phyloP scores from a whole-genome alignment of 2,113 vertebrate genomes.

The Sylvietta virens region DNA sequence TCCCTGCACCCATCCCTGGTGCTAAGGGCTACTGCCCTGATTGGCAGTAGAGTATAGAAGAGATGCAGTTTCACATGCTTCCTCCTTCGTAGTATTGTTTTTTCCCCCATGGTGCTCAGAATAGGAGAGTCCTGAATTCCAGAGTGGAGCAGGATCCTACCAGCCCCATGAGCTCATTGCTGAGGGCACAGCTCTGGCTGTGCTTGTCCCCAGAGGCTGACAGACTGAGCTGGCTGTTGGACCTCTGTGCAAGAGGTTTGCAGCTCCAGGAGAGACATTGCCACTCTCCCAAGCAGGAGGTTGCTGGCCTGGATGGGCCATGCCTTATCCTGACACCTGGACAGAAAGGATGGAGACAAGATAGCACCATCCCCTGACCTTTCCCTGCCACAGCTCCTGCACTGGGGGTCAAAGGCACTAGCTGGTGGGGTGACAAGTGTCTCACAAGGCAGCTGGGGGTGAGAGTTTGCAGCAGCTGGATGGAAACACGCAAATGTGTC shows the following conservation, averaged over 20 bases:
- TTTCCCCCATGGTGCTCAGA: background rate
- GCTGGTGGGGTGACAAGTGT: background rate
- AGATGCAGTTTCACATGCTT: background rate
- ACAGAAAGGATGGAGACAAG: background rate
- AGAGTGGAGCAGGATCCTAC: background rate
- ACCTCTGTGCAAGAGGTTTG: background rate
- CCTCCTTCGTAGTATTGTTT: background rate
- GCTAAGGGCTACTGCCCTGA: background rate
- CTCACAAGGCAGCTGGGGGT: background rate
- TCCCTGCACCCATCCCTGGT: background rate
- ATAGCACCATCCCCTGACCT: background rate
- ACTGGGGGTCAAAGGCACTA: background rate
- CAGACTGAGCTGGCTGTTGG: background rate
- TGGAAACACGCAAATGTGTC: background rate
- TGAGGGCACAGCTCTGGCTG: background rate
- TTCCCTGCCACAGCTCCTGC: background rate
- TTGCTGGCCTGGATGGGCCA: background rate
- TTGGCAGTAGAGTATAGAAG: background rate
- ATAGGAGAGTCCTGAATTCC: background rate
- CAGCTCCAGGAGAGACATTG: background rate
- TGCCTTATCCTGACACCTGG: background rate
- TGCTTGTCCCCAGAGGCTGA: rapidly evolving
- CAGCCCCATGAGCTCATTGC: background rate
- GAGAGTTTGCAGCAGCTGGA: background rate
- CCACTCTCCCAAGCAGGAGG: background rate